Percentiles rank a stretch among this genome's conserved stretches.
Evolutionary conservation across 2,888 invertebrate species (phyloP).

Genomic region (Nesidiocoris tenuis): DNA sequence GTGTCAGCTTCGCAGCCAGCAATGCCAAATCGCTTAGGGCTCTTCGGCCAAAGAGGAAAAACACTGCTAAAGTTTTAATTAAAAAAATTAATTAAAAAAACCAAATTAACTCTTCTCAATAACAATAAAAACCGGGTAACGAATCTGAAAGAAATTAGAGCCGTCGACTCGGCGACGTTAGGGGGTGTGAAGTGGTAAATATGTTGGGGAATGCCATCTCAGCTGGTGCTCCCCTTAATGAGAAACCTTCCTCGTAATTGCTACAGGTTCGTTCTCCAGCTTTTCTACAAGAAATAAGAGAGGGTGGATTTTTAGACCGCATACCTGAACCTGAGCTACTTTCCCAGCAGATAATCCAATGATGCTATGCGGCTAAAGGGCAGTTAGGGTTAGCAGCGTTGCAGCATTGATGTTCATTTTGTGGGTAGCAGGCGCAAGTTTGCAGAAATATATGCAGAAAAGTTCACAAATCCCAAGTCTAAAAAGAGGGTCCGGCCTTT

Average conservation of each 20-base stretch:
- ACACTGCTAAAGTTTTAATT: constrained; percentile 37
- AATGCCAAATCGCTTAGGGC: background rate
- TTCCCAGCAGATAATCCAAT: constrained; percentile 2
- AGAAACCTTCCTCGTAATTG: constrained; percentile 38
- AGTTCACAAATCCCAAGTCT: too few relatives aligned
- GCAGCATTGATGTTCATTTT: too few relatives aligned
- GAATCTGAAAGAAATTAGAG: constrained; percentile 43
- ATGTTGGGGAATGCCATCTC: constrained; percentile 43
- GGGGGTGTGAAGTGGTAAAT: constrained; percentile 40
- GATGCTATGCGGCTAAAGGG: constrained; percentile 33
- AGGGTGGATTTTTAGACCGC: constrained; percentile 39
- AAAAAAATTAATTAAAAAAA: constrained; percentile 42
- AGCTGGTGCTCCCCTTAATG: constrained; percentile 33
- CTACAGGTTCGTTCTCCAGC: constrained; percentile 23
- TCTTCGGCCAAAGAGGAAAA: background rate
- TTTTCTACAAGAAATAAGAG: background rate
- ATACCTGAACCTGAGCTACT: constrained; percentile 12
- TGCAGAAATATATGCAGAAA: too few relatives aligned
- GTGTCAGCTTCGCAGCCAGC: constrained; percentile 8
- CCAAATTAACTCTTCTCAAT: constrained; percentile 44
- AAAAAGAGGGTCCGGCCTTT: too few relatives aligned
- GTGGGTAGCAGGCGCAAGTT: too few relatives aligned
- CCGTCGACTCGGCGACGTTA: constrained; percentile 4
- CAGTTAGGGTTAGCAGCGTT: too few relatives aligned
- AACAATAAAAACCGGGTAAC: constrained; percentile 43